A percentile compares a stretch with the other conserved stretches of the same genome.
Evolutionary conservation across 2,888 invertebrate species (phyloP).

Genomic region (Xanthia icteritia): DNA sequence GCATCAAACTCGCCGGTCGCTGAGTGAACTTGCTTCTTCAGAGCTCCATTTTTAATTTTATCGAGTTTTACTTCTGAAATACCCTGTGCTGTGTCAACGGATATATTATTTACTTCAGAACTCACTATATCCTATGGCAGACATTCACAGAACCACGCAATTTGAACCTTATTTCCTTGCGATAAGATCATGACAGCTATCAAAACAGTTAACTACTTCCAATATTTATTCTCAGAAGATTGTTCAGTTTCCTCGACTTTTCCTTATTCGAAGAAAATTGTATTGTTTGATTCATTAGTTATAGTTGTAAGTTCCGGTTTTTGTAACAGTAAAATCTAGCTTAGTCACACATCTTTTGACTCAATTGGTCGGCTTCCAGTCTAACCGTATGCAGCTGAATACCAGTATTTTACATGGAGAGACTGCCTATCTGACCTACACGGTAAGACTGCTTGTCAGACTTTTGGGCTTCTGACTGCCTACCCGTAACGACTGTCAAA

Average conservation of each 20-base stretch:
- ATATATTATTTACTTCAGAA: background rate
- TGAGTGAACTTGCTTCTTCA: background rate
- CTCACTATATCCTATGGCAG: background rate
- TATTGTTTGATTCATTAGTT: constrained; percentile 16
- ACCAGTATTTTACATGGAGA: no score
- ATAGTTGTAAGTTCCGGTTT: constrained; percentile 13
- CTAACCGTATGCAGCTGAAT: no score
- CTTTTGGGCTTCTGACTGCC: no score
- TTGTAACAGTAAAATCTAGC: background rate
- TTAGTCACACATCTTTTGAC: background rate
- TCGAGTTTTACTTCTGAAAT: constrained; percentile 23
- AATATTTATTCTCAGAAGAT: constrained; percentile 32
- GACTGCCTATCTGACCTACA: no score
- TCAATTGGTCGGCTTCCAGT: background rate
- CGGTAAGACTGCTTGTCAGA: no score
- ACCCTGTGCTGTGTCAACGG: background rate
- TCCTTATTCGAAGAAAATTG: constrained; percentile 24
- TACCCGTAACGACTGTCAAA: no score
- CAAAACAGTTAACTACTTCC: background rate
- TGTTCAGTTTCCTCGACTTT: constrained; percentile 35
- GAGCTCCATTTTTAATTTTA: background rate
- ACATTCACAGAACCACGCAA: background rate
- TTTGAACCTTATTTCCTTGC: constrained; percentile 1
- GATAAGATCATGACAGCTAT: background rate
- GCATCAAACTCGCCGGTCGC: no score